Evolutionary conservation across 2,888 invertebrate genomes (phyloP), one percentile per base, ranked within the genome.

Genomic region (Alloscopus bannaensis): DNA sequence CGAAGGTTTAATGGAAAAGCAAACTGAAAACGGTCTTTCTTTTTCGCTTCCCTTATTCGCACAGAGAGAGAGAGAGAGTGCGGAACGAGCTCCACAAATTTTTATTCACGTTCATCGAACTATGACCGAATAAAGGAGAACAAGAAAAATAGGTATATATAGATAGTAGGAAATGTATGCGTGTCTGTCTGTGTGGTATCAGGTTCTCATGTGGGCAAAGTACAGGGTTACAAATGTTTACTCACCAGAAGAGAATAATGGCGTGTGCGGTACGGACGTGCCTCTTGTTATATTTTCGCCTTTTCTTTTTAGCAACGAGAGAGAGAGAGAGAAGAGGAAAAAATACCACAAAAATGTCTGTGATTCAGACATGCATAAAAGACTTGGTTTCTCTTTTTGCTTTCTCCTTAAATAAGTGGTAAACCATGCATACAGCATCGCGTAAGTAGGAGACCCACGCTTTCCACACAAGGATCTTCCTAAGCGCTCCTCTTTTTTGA

Each of bases 191-290:
- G n/a, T n/a, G n/a, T n/a, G n/a, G n/a, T n/a, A n/a, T n/a, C n/a
- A n/a, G n/a, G n/a, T n/a, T n/a, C n/a, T n/a, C n/a, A n/a, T n/a
- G n/a, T n/a, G n/a, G n/a, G n/a, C 11, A 55, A 55, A 11, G 22
- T 55, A 55, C 55, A 22, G 55, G 28, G 26, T 55, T 55, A 55
- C 55, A 55, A 73, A 73, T 73, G 73, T 73, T 73, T 73, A 73
- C 73, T 73, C 73, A 65, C 73, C 73, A 73, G 73, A 73, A 73
- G 73, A 73, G 73, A 73, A 73, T 73, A 73, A 73, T 73, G 73
- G 73, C 24, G 65, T 65, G 65, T 47, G 22, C 42, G 28, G 52
- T 22, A 22, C 57, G 28, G 50, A 64, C 55, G 55, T 69, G 57
- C 64, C 47, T 50, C 29, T 40, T 40, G 40, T 42, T 62, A 62